Evolutionary conservation across 2,113 vertebrate genomes (phyloP).

Genomic region (Nansenia antarctica): DNA sequence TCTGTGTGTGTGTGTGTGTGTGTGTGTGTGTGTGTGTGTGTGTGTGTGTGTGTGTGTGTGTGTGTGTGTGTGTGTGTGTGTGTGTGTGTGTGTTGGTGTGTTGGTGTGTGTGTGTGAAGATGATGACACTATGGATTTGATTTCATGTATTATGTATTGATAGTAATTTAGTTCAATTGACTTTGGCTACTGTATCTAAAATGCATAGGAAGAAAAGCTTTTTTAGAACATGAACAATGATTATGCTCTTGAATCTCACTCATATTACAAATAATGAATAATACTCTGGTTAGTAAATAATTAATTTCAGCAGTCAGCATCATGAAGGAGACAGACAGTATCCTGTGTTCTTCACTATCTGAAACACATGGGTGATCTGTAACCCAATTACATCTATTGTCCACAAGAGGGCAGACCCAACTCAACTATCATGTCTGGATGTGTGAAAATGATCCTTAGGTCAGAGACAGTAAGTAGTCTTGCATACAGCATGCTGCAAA

Average conservation of each 20-base stretch:
- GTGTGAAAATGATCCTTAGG: too few species aligned
- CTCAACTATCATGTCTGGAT: background rate
- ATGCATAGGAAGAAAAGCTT: background rate
- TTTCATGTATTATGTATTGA: too few species aligned
- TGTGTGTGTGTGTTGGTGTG: too few species aligned
- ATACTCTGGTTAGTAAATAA: background rate
- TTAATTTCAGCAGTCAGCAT: background rate
- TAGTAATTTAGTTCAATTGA: too few species aligned
- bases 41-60: too few species aligned
- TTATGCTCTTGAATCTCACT: background rate
- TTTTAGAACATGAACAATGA: background rate
- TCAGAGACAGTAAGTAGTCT: too few species aligned
- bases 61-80: too few species aligned
- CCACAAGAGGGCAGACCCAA: slow-evolving; percentile 64
- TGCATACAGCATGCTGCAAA: too few species aligned
- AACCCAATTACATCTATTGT: slow-evolving; percentile 4
- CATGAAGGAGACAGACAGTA: background rate
- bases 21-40: too few species aligned
- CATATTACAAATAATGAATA: background rate
- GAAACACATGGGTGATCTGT: background rate
- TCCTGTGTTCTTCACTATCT: background rate
- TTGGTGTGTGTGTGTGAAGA: too few species aligned
- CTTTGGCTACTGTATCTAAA: too few species aligned
- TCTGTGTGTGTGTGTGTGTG: too few species aligned
- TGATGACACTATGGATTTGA: background rate